Evolutionary conservation across 2,797 vertebrate genomes (phyloP).

Genomic region (Eremophila alpestris): DNA sequence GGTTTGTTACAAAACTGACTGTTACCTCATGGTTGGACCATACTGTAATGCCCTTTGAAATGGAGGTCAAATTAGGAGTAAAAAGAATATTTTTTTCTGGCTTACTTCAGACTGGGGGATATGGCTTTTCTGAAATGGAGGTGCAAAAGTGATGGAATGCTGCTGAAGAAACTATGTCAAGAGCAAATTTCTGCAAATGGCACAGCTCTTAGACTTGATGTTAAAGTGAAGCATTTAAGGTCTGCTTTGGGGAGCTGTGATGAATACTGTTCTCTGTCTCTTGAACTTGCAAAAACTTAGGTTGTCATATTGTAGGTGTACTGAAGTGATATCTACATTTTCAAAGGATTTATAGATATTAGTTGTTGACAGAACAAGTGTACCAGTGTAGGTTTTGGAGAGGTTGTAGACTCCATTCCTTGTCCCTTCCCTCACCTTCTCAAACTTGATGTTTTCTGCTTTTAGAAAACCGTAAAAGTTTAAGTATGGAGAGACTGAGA

Average conservation of each 20-base stretch:
- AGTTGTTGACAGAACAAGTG: neutral
- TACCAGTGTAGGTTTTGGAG: neutral
- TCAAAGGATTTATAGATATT: neutral
- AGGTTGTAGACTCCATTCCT: neutral
- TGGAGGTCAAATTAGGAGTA: neutral
- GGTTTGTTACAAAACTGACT: neutral
- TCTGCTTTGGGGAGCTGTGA: neutral
- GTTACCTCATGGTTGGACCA: neutral
- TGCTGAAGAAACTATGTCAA: neutral
- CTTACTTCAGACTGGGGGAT: neutral
- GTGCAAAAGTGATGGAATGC: neutral
- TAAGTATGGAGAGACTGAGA: neutral
- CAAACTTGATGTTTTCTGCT: neutral
- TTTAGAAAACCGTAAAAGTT: neutral
- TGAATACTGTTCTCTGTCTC: neutral
- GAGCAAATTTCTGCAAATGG: neutral
- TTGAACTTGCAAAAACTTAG: neutral
- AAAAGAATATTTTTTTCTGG: neutral
- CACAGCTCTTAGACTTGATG: neutral
- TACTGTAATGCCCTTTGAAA: neutral
- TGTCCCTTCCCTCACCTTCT: neutral
- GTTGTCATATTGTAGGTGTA: neutral
- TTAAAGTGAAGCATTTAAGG: neutral
- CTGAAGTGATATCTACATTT: neutral
- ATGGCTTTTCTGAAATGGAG: neutral